Evolutionary conservation across 92 coral and sea anemone genomes (phyloP).

Genomic region (Paragorgia papillata): DNA sequence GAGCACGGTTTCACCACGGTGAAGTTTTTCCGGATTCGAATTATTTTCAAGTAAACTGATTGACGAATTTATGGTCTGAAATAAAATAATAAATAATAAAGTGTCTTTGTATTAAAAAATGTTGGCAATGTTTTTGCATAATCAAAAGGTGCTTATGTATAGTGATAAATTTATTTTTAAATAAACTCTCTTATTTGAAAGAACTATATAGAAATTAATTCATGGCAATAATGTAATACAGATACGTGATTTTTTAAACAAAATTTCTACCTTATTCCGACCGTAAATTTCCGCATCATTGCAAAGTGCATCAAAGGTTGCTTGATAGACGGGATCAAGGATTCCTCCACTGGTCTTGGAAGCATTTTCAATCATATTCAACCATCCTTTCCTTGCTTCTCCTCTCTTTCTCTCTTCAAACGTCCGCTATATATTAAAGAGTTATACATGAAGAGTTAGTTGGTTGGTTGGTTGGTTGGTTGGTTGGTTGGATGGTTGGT

Average conservation of each 20-base stretch:
- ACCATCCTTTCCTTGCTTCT: constrained; percentile 91
- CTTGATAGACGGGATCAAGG: constrained; percentile 91
- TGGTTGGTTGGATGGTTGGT: no score
- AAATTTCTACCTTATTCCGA: constrained; percentile 59
- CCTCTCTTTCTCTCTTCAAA: constrained; percentile 98
- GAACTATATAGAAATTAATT: no score
- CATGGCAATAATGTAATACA: no score
- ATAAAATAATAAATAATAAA: not conserved
- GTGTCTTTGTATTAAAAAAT: not conserved
- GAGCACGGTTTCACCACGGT: constrained; percentile 86
- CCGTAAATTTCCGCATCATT: constrained; percentile 95
- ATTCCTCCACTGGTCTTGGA: constrained; percentile 96
- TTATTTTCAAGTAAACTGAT: constrained; percentile 88
- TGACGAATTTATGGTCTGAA: constrained; percentile 60
- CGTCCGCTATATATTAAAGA: constrained; percentile 71
- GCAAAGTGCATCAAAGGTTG: constrained; percentile 79
- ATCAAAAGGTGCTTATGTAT: not conserved
- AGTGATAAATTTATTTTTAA: not conserved
- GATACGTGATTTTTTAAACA: no score
- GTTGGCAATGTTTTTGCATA: not conserved
- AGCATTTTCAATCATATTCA: constrained; percentile 82
- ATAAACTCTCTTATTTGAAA: no score
- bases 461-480: no score
- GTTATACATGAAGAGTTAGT: no score
- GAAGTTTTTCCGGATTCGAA: constrained; percentile 62